phyloP scores from a whole-genome alignment of 2,113 vertebrate species.

The Indri indri region DNA sequence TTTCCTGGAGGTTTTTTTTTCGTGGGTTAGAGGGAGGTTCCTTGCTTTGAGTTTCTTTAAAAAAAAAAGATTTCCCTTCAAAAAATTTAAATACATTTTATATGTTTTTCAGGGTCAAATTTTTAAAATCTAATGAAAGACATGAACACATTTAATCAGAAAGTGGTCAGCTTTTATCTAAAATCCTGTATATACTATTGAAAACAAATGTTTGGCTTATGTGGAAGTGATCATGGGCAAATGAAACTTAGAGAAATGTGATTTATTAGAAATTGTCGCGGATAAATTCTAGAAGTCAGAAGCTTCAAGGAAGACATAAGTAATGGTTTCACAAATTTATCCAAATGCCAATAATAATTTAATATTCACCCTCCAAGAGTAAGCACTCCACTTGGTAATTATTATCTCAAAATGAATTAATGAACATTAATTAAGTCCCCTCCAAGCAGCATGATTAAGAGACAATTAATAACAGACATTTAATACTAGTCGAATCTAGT shows the following conservation, averaged over 20 bases:
- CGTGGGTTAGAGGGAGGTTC: not conserved
- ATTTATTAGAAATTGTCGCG: conserved; percentile 18
- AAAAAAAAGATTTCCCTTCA: not conserved
- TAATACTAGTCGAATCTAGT: conserved; percentile 61
- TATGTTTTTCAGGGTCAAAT: not conserved
- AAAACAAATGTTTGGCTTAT: conserved; percentile 36
- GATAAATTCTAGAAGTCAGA: conserved; percentile 39
- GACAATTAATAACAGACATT: conserved; percentile 67
- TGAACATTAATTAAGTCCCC: conserved; percentile 58
- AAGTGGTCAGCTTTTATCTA: conserved; percentile 39
- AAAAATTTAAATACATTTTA: not conserved
- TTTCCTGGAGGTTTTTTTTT: not conserved
- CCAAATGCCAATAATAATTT: conserved; percentile 56
- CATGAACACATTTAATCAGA: conserved; percentile 7
- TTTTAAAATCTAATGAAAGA: conserved; percentile 40
- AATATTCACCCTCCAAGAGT: conserved; percentile 28
- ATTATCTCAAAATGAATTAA: conserved; percentile 59
- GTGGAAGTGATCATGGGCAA: conserved; percentile 6
- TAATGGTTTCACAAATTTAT: conserved; percentile 19
- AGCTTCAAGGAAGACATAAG: conserved; percentile 32
- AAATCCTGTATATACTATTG: conserved; percentile 9
- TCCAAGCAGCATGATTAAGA: conserved; percentile 54
- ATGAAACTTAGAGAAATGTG: conserved; percentile 35
- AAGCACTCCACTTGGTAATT: conserved; percentile 52
- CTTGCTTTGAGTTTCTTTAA: conserved; percentile 14